A percentile compares a stretch with the other conserved stretches of the same genome.
Evolutionary conservation across 2,797 vertebrate genomes (phyloP).

Genomic region (Chelon auratus): DNA sequence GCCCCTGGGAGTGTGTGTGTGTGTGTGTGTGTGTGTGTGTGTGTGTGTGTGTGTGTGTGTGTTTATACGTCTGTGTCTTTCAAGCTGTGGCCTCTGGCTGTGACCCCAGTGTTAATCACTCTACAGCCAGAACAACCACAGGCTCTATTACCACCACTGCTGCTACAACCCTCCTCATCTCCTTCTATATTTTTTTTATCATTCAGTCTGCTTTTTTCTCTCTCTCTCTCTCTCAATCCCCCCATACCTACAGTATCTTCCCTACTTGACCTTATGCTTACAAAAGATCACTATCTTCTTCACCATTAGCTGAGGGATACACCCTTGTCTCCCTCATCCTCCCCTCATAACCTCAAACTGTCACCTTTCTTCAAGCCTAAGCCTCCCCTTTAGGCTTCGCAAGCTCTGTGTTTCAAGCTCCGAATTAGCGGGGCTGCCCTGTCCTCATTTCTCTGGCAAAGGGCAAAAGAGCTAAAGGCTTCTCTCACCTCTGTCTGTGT

Average conservation of each 20-base stretch:
- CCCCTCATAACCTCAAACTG: conserved; percentile 50
- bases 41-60: conserved; percentile 11
- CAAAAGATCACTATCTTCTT: conserved; percentile 39
- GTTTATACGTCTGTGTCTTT: conserved; percentile 56
- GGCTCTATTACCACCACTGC: conserved; percentile 52
- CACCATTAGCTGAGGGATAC: conserved; percentile 50
- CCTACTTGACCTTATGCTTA: conserved; percentile 32
- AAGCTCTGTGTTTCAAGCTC: conserved; percentile 19
- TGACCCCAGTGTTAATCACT: conserved; percentile 80
- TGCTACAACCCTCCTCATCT: conserved; percentile 34
- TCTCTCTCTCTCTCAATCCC: conserved; percentile 15
- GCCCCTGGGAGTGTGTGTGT: conserved; percentile 49
- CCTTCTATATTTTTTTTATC: conserved; percentile 31
- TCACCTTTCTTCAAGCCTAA: conserved; percentile 41
- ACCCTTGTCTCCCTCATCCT: conserved; percentile 33
- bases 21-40: conserved; percentile 18
- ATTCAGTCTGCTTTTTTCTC: conserved; percentile 48
- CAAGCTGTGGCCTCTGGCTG: conserved; percentile 73
- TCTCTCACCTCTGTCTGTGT: conserved; percentile 44
- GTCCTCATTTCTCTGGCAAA: conserved; percentile 43
- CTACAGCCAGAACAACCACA: conserved; percentile 73
- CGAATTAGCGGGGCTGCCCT: conserved; percentile 29
- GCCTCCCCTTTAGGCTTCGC: conserved; percentile 25
- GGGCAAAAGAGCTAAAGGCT: conserved; percentile 57
- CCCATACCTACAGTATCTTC: conserved; percentile 23